A percentile compares a stretch with the other conserved stretches of the same genome.
Evolutionary conservation across 2,888 invertebrate genomes (phyloP).

Genomic region (Tipula unca): DNA sequence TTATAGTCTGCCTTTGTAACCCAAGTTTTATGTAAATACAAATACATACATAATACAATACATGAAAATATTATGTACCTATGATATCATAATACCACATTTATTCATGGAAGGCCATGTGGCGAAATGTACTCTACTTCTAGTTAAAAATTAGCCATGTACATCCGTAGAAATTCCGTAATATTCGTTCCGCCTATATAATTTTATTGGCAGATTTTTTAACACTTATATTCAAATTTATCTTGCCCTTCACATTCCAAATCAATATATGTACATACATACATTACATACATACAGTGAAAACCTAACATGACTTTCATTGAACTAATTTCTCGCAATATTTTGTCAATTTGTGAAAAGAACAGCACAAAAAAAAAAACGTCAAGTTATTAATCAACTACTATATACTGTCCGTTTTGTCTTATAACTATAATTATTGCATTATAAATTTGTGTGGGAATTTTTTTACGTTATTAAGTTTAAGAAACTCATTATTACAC

Average conservation of each 20-base stretch:
- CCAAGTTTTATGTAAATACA: background rate
- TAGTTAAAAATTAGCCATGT: background rate
- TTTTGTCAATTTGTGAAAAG: background rate
- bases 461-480: background rate
- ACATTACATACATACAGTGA: background rate
- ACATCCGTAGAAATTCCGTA: background rate
- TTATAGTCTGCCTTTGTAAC: background rate
- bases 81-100: background rate
- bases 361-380: background rate
- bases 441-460: background rate
- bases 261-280: no score
- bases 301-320: background rate
- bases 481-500: background rate
- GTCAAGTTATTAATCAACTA: background rate
- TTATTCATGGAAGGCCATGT: background rate
- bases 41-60: background rate
- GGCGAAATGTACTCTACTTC: background rate
- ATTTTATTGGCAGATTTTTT: background rate
- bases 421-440: background rate
- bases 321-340: background rate
- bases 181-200: background rate
- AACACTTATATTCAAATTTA: background rate
- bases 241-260: background rate
- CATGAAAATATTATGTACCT: background rate
- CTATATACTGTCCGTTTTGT: background rate